A percentile compares a stretch with the other conserved stretches of the same genome.
Conservation (phyloP, 2,888 invertebrate genomes). For the Lampropteryx suffumata region DNA sequence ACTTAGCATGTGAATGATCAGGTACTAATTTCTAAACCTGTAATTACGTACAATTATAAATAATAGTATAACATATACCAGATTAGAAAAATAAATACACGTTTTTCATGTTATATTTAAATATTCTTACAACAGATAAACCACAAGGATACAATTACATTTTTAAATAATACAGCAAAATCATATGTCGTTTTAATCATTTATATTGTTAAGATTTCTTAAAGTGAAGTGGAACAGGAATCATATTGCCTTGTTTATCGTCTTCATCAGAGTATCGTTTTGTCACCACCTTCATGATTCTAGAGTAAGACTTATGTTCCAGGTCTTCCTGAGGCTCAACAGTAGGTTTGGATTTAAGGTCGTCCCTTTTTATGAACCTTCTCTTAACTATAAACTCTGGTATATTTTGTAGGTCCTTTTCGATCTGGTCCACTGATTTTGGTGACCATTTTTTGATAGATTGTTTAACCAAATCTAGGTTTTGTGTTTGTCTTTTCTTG, state of each 20-base stretch:
- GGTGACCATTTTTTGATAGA: constrained; percentile 35
- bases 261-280: constrained; percentile 37
- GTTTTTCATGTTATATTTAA: no score
- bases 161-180: no score
- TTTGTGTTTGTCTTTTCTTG: constrained; percentile 74
- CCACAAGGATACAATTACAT: no score
- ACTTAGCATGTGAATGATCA: no score
- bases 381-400: constrained; percentile 26
- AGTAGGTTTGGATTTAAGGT: constrained; percentile 10
- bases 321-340: background rate
- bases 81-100: no score
- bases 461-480: constrained; percentile 36
- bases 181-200: no score
- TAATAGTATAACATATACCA: no score
- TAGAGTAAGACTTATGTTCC: constrained; percentile 7
- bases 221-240: constrained; percentile 57
- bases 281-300: constrained; percentile 9
- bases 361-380: constrained; percentile 28
- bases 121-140: no score
- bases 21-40: no score
- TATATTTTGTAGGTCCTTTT: background rate
- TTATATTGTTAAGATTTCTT: constrained; percentile 33
- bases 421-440: constrained; percentile 5
- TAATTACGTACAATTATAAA: no score
- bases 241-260: constrained; percentile 47